A percentile compares a stretch with the other conserved stretches of the same genome.
phyloP scores from a whole-genome alignment of 2,888 invertebrate genomes.

The Yponomeuta evonymella region DNA sequence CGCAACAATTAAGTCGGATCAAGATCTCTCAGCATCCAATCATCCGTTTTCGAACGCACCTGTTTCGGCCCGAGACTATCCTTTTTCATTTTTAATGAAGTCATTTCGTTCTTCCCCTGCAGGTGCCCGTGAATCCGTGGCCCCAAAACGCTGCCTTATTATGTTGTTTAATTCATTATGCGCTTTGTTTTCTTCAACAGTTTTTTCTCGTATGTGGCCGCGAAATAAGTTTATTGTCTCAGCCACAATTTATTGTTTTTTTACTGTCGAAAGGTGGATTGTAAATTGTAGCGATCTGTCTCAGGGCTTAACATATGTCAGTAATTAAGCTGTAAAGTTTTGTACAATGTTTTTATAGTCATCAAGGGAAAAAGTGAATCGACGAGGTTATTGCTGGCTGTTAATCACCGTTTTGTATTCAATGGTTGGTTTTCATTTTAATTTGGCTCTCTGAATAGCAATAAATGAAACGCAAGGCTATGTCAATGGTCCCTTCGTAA shows the following conservation, averaged over 20 bases:
- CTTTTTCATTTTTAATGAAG: slow-evolving; percentile 67
- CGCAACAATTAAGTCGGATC: slow-evolving; percentile 22
- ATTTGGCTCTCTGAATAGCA: slow-evolving; percentile 44
- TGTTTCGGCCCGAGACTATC: slow-evolving; percentile 41
- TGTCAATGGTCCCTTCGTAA: slow-evolving; percentile 27
- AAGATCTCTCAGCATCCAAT: slow-evolving; percentile 40
- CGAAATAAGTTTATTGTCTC: slow-evolving; percentile 58
- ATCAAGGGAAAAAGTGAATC: slow-evolving; percentile 44
- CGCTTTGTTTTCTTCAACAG: slow-evolving; percentile 67
- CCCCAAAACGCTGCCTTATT: slow-evolving; percentile 54
- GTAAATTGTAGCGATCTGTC: slow-evolving; percentile 59
- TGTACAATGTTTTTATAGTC: slow-evolving; percentile 52
- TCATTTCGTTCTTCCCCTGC: slow-evolving; percentile 57
- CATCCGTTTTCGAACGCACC: slow-evolving; percentile 48
- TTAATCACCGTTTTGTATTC: slow-evolving; percentile 31
- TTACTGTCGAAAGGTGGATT: slow-evolving; percentile 55
- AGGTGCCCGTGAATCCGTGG: slow-evolving; percentile 53
- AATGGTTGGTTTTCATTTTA: slow-evolving; percentile 32
- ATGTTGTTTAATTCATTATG: slow-evolving; percentile 70
- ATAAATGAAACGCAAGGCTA: slow-evolving; percentile 24
- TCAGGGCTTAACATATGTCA: slow-evolving; percentile 64
- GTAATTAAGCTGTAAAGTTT: slow-evolving; percentile 70
- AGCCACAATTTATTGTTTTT: slow-evolving; percentile 54
- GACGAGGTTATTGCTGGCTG: slow-evolving; percentile 31
- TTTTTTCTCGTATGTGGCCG: slow-evolving; percentile 51